A percentile compares a stretch with the other conserved stretches of the same genome.
Evolutionary conservation across 2,888 invertebrate species (phyloP).

Genomic region (Cryptocheilus praepositus): DNA sequence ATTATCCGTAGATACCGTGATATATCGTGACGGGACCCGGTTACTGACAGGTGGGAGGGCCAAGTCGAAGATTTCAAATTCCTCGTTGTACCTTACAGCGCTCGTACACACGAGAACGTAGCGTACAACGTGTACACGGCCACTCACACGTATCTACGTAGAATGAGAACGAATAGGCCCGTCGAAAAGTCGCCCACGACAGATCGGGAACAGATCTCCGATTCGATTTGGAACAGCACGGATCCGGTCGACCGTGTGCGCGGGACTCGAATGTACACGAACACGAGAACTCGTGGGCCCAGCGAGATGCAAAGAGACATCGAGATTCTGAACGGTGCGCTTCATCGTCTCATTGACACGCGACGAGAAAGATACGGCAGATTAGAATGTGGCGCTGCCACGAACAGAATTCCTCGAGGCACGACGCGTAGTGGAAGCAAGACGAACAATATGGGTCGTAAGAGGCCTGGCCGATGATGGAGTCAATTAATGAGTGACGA

Average conservation of each 20-base stretch:
- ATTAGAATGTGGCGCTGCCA: background rate
- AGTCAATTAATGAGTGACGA: constrained; percentile 49
- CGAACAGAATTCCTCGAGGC: constrained; percentile 9
- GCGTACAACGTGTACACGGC: background rate
- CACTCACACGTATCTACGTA: background rate
- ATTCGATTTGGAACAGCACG: constrained; percentile 50
- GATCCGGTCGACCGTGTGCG: constrained; percentile 38
- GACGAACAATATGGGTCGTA: background rate
- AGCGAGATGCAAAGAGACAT: constrained; percentile 6
- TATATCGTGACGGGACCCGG: constrained; percentile 49
- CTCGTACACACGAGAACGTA: constrained; percentile 22
- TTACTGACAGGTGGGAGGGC: constrained; percentile 55
- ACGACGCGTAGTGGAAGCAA: constrained; percentile 15
- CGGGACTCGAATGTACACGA: constrained; percentile 33
- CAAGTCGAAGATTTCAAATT: constrained; percentile 47
- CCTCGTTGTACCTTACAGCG: constrained; percentile 39
- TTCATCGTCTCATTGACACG: constrained; percentile 48
- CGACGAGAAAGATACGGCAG: background rate
- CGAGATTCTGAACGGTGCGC: background rate
- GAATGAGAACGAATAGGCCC: constrained; percentile 10
- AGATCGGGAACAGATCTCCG: constrained; percentile 53
- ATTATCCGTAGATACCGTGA: constrained; percentile 58
- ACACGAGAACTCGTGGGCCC: constrained; percentile 29
- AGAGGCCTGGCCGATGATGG: constrained; percentile 2
- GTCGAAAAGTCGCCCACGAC: constrained; percentile 51